A percentile compares a stretch with the other conserved stretches of the same genome.
These are phyloP conservation scores for Melanotaenia trifasciata DNA, from an alignment of 2,797 vertebrate genomes.

Conservation along the genomic window DNA sequence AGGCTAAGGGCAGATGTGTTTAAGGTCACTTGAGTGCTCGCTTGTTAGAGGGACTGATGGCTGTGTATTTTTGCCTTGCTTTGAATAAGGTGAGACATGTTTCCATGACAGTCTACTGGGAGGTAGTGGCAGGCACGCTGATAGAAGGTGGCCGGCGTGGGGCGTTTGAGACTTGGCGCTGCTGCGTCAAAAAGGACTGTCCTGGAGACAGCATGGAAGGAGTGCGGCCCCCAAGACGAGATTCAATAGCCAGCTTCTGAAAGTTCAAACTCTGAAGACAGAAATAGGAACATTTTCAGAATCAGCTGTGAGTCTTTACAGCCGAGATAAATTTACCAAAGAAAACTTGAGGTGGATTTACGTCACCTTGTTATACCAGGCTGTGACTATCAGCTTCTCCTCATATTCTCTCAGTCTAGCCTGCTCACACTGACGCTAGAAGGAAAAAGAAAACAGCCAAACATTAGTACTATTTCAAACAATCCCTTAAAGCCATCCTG, in stretches of 20 bases:
- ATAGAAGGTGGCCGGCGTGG: conserved; percentile 86
- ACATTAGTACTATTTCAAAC: background rate
- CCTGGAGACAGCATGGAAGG: conserved; percentile 73
- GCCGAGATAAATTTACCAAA: background rate
- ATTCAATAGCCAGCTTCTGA: conserved; percentile 94
- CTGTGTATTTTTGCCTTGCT: conserved; percentile 18
- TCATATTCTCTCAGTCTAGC: conserved; percentile 93
- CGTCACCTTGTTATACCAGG: conserved; percentile 97
- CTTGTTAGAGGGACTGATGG: conserved; percentile 18
- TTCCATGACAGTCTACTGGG: conserved; percentile 84
- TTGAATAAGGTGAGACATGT: conserved; percentile 21
- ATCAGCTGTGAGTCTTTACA: background rate
- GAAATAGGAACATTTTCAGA: background rate
- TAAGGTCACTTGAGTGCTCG: conserved; percentile 94
- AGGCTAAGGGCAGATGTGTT: conserved; percentile 50
- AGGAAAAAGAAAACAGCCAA: conserved; percentile 37
- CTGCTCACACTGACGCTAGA: conserved; percentile 92
- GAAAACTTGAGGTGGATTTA: background rate
- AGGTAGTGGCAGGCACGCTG: conserved; percentile 84
- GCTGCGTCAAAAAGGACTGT: conserved; percentile 94
- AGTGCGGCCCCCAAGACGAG: conserved; percentile 85
- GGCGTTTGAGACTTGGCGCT: conserved; percentile 92
- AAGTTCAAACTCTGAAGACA: conserved; percentile 89
- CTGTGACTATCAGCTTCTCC: conserved; percentile 96
- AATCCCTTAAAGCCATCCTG: background rate